Evolutionary conservation across 2,113 vertebrate species (phyloP), one percentile per base, ranked within the genome.

Genomic region (Chionodraco myersi): DNA sequence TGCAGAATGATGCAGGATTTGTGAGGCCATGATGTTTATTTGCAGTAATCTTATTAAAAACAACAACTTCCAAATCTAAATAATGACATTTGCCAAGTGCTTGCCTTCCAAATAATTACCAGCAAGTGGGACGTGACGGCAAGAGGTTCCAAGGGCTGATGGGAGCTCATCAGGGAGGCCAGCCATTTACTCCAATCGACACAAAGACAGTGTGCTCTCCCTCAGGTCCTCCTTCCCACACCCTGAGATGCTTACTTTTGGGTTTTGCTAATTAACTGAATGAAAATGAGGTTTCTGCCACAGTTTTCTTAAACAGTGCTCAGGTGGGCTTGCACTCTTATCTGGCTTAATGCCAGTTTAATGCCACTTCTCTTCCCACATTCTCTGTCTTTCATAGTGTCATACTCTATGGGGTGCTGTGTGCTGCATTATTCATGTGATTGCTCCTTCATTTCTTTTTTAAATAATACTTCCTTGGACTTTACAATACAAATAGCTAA

Each of bases 81-180:
- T 92, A 91, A 91, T 90, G 86, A 77, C 90, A 83, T 93, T 92
- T 91, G 82, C 86, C 87, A 75, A 90, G 83, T 60, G 85, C 83
- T 85, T 90, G 88, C 80, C 87, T 92, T 94, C 86, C 77, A 90
- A 93, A 93, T 94, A 93, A 93, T 94, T 92, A 89, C 86, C 76
- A 87, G 92, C 79, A 92, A 93, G 89, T 85, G 86, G 88, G 87
- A 90, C 84, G 84, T 92, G 90, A 90, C 79, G 80, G 91, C 83
- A 78, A 86, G 91, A 91, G 84, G 88, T 82, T 86, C 78, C 74
- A 72, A 91, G 86, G 86, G 91, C 88, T 92, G 89, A 93, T 86
- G 80, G 82, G 90, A 91, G 92, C 88, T 89, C 84, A 88, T 92
- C 84, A 83, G 84, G 91, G 91, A 93, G 86, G 87, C 88, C 85